These are phyloP conservation scores for Galagoides demidoff DNA, from an alignment of 2,797 vertebrate species.

Conservation along the genomic window DNA sequence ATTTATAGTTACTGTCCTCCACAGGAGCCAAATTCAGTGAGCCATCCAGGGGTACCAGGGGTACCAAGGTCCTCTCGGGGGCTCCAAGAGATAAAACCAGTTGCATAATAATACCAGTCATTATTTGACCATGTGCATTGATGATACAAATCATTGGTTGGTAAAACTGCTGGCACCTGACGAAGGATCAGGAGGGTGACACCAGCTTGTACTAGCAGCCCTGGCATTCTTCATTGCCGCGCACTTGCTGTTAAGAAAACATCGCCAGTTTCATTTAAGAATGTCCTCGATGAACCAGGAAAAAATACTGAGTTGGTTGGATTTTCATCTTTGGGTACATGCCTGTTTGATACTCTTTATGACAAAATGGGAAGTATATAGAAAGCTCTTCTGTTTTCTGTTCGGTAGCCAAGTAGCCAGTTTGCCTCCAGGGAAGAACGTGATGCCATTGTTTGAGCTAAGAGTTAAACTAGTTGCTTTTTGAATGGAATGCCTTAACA, in stretches of 20 bases:
- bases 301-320: slow-evolving; percentile 43
- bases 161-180: neutral
- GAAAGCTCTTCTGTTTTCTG: neutral
- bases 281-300: slow-evolving; percentile 30
- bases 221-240: neutral
- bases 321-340: neutral
- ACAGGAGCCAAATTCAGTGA: neutral
- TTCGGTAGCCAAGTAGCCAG: neutral
- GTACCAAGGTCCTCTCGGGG: neutral
- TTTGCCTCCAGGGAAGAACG: neutral
- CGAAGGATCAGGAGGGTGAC: neutral
- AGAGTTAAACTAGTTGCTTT: slow-evolving; percentile 16
- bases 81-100: neutral
- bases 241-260: neutral
- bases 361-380: neutral
- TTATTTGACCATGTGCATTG: neutral
- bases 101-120: neutral
- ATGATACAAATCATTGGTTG: neutral
- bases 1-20: slow-evolving; percentile 22
- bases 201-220: neutral
- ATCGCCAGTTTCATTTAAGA: neutral
- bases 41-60: neutral
- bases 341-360: neutral
- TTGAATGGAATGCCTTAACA: neutral
- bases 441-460: neutral